Base-by-base conservation (phyloP, 2,888 invertebrate genomes). In the Meghimatium bilineatum region DNA sequence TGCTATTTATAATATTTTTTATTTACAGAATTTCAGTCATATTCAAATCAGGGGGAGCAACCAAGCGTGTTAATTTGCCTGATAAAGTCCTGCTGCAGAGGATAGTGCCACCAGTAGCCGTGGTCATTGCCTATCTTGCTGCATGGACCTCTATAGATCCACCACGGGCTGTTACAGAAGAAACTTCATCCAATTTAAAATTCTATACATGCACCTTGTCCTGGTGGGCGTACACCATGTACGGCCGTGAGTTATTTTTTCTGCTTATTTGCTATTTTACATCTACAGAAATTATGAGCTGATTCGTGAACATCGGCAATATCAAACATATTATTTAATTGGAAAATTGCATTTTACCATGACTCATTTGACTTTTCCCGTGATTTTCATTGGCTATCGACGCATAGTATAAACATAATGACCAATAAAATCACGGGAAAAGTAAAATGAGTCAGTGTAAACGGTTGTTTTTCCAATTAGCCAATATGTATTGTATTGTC, bases 221-320 rank as follows among this genome's bases (percentile, higher is more conserved):
- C 91, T 97, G 97, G 97, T 98, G 98, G 97, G 97, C 97, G 95
- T 97, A 97, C 94, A 97, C 97, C 93, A 95, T 97, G 93, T 97
- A 97, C 74, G 97, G 97, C 92, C 97, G 97, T 96, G 91, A 52
- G 52, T 32, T 34, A 32, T 29, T 66, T 56, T n/a, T 5, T 44
- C 44, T 44, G 44, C 5, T 8, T 44, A 44, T 44, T 12, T 44
- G 44, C n/a, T n/a, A n/a, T n/a, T n/a, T n/a, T n/a, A n/a, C n/a
- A n/a, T n/a, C n/a, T n/a, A n/a, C n/a, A n/a, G n/a, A n/a, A n/a
- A n/a, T n/a, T n/a, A n/a, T n/a, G n/a, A n/a, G n/a, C n/a, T n/a
- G n/a, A n/a, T n/a, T n/a, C n/a, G n/a, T n/a, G n/a, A n/a, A n/a
- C n/a, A n/a, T n/a, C n/a, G n/a, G n/a, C n/a, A n/a, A n/a, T n/a